Base-by-base conservation (phyloP, 2,797 vertebrate genomes). In the Sebastes diploproa region DNA sequence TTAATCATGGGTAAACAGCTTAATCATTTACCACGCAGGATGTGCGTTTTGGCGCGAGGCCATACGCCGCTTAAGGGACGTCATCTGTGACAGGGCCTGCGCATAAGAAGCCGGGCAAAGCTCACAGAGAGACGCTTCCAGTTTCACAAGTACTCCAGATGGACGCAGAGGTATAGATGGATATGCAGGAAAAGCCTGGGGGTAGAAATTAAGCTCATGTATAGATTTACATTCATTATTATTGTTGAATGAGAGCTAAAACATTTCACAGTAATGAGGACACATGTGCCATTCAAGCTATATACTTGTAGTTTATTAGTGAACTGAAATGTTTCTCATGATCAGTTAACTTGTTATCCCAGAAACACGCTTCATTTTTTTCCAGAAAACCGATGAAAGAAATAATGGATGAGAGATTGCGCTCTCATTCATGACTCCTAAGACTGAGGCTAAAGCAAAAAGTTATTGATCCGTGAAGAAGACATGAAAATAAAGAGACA, bases 1-100 rank as follows among this genome's bases (percentile, higher is more conserved):
- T 92, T 85, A 91, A 92, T 91, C 75, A 67, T 7, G 14, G 12
- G 77, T 81, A 89, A 91, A 91, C 87, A 84, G 82, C 77, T 87
- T 76, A 87, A 91, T 92, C 87, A 93, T 89, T 92, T 83, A 90
- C 80, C 70, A 80, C 54, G 61, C 67, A 81, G 75, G 71, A 87
- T 78, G 85, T 80, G 68, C 22, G 29, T 55, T 75, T 79, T 89
- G 89, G 86, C 77, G 27, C n/a, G 1, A 36, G 18, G 72, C 80
- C 81, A 70, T 71, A 18, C 12, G 11, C 25, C 0, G 50, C 76
- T 84, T 62, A 29, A 36, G 72, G 72, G 68, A 79, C 12, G 8
- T 75, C 69, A 52, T 77, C 76, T 32, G 66, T 63, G 85, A 68
- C 32, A 14, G 9, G 46, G 11, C 46, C 29, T 16, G 22, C 1